Evolutionary conservation across 1,140 invertebrate species (phyloP).

Genomic region (Brachionus angularis): DNA sequence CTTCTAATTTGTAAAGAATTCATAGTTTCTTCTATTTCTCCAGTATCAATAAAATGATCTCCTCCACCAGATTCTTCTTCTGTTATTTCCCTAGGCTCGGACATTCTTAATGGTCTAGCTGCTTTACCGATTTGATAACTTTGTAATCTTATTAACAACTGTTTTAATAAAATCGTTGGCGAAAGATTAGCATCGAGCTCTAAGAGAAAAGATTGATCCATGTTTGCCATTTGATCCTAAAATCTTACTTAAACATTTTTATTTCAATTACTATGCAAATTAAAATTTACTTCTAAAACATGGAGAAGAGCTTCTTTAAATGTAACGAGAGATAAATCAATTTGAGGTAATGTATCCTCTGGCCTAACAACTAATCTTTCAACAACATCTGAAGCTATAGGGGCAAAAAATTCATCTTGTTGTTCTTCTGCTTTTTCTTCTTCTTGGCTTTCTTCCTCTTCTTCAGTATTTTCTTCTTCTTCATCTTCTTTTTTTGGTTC

Average conservation of each 20-base stretch:
- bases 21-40: conserved; percentile 56
- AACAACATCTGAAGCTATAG: conserved; percentile 50
- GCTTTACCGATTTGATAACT: conserved; percentile 54
- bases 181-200: conserved; percentile 56
- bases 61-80: conserved; percentile 46
- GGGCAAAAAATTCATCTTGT: conserved; percentile 47
- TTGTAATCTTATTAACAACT: conserved; percentile 51
- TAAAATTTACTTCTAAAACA: conserved; percentile 52
- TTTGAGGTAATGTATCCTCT: conserved; percentile 51
- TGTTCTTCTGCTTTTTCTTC: conserved; percentile 52
- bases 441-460: conserved; percentile 53
- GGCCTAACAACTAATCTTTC: conserved; percentile 52
- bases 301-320: conserved; percentile 53
- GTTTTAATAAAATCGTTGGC: conserved; percentile 49
- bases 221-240: conserved; percentile 52
- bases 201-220: conserved; percentile 55
- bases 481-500: conserved; percentile 12
- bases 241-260: too few species aligned
- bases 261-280: neutral
- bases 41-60: conserved; percentile 13
- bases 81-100: conserved; percentile 49
- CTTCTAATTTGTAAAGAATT: conserved; percentile 48
- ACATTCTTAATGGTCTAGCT: conserved; percentile 51
- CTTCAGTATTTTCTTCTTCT: conserved; percentile 50
- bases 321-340: conserved; percentile 49